Evolutionary conservation across 2,797 vertebrate species (phyloP).

Genomic region (Thaleichthys pacificus): DNA sequence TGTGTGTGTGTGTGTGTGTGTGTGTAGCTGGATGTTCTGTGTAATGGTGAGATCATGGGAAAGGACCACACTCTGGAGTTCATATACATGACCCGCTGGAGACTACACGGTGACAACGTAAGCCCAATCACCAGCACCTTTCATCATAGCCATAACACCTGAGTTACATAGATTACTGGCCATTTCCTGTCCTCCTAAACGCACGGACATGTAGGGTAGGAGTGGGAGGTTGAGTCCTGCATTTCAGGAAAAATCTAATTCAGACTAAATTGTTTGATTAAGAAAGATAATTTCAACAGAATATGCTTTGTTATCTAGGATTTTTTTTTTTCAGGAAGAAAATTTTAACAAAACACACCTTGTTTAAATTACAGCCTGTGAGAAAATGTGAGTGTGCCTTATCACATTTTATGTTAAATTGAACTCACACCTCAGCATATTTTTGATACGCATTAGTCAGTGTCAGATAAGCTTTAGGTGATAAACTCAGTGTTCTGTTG

Average conservation of each 20-base stretch:
- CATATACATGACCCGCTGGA: slow-evolving; percentile 99
- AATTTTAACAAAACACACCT: no score
- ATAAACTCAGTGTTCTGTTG: no score
- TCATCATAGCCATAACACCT: not conserved
- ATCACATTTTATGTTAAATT: no score
- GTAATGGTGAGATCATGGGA: slow-evolving; percentile 99
- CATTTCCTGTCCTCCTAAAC: not conserved
- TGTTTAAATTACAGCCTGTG: no score
- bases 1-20: slow-evolving; percentile 11
- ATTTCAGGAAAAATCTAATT: no score
- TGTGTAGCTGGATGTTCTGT: slow-evolving; percentile 92
- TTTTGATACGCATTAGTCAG: no score
- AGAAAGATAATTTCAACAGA: not conserved
- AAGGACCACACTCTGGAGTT: slow-evolving; percentile 99
- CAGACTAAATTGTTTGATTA: not conserved
- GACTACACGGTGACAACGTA: slow-evolving; percentile 95
- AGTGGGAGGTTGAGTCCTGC: no score
- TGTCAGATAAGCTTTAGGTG: not conserved
- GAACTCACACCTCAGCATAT: no score
- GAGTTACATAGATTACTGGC: not conserved
- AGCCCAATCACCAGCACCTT: slow-evolving; percentile 56
- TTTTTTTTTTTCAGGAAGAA: no score
- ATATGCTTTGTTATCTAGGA: not conserved
- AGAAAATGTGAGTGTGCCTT: no score
- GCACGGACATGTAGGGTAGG: no score